A percentile compares a stretch with the other conserved stretches of the same genome.
Evolutionary conservation across 2,797 vertebrate genomes (phyloP).

Genomic region (Lutjanus argentimaculatus): DNA sequence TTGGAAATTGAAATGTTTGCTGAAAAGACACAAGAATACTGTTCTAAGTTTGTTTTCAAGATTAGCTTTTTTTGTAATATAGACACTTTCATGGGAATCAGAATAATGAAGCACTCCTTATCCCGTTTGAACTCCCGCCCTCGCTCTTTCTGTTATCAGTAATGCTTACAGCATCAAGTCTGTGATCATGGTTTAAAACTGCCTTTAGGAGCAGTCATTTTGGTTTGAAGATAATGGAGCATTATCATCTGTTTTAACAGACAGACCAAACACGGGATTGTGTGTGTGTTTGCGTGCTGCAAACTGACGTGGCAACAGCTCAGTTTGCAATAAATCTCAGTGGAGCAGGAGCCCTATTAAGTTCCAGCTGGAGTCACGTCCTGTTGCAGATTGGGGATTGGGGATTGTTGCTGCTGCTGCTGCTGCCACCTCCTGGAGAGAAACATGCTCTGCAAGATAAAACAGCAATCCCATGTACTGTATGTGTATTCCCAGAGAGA

Average conservation of each 20-base stretch:
- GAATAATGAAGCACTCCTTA: neutral
- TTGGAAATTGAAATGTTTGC: neutral
- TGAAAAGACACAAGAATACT: neutral
- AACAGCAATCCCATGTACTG: neutral
- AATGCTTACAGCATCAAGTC: neutral
- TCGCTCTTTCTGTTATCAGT: neutral
- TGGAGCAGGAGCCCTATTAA: conserved; percentile 56
- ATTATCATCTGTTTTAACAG: neutral
- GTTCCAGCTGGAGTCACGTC: conserved; percentile 67
- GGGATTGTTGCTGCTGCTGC: conserved; percentile 51
- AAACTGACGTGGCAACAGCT: conserved; percentile 66
- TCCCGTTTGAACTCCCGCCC: neutral
- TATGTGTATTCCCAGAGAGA: neutral
- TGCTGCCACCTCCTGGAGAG: conserved; percentile 81
- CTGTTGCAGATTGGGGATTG: conserved; percentile 33
- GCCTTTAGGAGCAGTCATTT: neutral
- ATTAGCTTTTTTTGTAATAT: neutral
- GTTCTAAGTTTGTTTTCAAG: neutral
- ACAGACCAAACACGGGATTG: neutral
- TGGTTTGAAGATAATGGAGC: neutral
- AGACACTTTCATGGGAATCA: neutral
- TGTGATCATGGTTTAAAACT: neutral
- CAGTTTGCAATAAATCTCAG: conserved; percentile 65
- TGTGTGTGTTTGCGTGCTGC: conserved; percentile 1
- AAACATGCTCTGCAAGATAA: conserved; percentile 30